Base-by-base conservation (phyloP, 2,797 vertebrate genomes). In the Chaunax sp. region DNA sequence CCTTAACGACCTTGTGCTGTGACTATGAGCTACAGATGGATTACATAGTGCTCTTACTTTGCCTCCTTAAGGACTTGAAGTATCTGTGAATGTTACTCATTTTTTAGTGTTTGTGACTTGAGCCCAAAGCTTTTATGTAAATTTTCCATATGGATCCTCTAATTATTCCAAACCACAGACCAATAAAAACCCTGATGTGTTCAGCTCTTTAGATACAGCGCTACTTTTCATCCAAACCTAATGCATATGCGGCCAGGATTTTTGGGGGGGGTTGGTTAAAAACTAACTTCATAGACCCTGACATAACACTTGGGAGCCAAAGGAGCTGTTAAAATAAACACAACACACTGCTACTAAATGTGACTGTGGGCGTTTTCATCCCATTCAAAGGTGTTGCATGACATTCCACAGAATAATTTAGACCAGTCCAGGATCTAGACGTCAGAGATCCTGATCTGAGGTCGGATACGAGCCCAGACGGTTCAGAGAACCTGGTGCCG, bases 271-370 rank as follows among this genome's bases (percentile, higher is more conserved):
- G 38, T 56, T 52, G n/a, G 67, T 74, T 75, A 33, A 79, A 65
- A 69, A 47, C 33, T 62, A 70, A 67, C 83, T 68, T 72, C 66
- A 57, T 19, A 73, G 72, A 75, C 79, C 69, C 59, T 85, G 75
- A 87, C 77, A 64, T 81, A 82, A 81, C 44, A 69, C 70, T 81
- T 84, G 28, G 84, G 79, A 77, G 44, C 66, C 65, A 64, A 66
- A 57, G 43, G 58, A 79, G 69, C 22, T 72, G 69, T 67, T 80
- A 84, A 78, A 91, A 77, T 71, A 89, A 92, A 92, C 81, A 90
- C 74, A 59, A 69, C 85, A 30, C 57, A 52, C 38, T 69, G 57
- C 76, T 59, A 37, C 72, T 70, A 83, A 89, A 89, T 66, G 52
- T 14, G 7, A 75, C 69, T 64, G 47, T 30, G 74, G 75, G 52